These are phyloP conservation scores for Falco naumanni DNA, from an alignment of 2,797 vertebrate genomes.

Conservation along the genomic window DNA sequence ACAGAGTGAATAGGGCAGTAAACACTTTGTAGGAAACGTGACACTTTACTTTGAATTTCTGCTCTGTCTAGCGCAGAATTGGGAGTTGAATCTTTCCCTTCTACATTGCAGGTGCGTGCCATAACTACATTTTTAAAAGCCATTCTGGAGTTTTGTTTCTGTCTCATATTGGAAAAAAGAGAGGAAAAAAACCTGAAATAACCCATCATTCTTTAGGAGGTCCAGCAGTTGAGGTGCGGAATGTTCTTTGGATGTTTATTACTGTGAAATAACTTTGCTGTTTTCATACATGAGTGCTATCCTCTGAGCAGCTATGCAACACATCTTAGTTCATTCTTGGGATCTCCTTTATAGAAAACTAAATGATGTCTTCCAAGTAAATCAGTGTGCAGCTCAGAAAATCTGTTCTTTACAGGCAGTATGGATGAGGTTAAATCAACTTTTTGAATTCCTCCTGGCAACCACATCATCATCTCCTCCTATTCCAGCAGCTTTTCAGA, in stretches of 20 bases:
- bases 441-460: neutral
- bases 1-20: neutral
- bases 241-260: neutral
- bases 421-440: neutral
- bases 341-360: neutral
- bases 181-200: neutral
- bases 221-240: fast-evolving
- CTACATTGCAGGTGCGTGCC: neutral
- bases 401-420: neutral
- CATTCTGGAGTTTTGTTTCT: neutral
- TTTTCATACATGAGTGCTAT: fast-evolving
- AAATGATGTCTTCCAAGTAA: neutral
- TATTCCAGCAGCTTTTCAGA: neutral
- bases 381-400: neutral
- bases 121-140: neutral
- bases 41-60: neutral
- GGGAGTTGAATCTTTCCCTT: neutral
- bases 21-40: neutral
- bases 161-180: neutral
- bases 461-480: neutral
- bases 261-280: neutral
- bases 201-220: neutral
- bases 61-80: neutral
- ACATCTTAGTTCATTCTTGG: neutral
- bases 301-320: neutral